Conservation (phyloP, 2,797 vertebrate species). For the Enteromius radiatus region DNA sequence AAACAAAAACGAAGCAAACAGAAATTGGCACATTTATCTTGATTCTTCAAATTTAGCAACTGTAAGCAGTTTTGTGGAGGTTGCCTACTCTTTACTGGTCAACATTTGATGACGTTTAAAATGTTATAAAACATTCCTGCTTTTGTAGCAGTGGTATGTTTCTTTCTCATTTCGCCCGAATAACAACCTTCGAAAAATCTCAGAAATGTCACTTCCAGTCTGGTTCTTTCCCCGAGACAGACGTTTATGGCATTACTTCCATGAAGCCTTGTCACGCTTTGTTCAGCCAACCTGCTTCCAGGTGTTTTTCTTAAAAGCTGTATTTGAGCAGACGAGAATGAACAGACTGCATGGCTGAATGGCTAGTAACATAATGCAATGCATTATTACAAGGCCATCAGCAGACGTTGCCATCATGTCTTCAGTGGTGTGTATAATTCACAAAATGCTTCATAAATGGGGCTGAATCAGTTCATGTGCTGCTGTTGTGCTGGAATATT, state of each 20-base stretch:
- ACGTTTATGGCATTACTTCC: conserved; percentile 4
- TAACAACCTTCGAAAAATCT: conserved; percentile 39
- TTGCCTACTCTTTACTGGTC: not conserved
- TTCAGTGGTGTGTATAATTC: conserved; percentile 39
- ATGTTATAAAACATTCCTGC: conserved; percentile 13
- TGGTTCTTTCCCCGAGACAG: not conserved
- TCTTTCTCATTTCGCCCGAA: conserved; percentile 1
- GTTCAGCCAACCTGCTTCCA: conserved; percentile 25
- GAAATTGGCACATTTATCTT: conserved; percentile 50
- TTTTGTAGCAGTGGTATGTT: conserved; percentile 28
- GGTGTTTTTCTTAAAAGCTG: conserved; percentile 52
- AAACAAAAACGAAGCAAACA: conserved; percentile 33
- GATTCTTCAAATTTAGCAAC: conserved; percentile 49
- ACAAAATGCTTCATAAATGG: conserved; percentile 19
- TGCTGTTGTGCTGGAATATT: not conserved
- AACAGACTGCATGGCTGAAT: conserved; percentile 24
- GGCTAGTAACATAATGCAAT: conserved; percentile 34
- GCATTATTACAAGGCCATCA: conserved; percentile 30
- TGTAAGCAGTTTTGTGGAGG: conserved; percentile 21
- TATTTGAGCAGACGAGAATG: conserved; percentile 33
- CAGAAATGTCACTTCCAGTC: conserved; percentile 27
- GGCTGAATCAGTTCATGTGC: not conserved
- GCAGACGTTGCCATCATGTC: conserved; percentile 2
- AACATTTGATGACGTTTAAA: conserved; percentile 30
- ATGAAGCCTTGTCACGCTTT: conserved; percentile 20